Percentiles rank a stretch among this genome's conserved stretches.
phyloP scores from a whole-genome alignment of 2,888 invertebrate genomes.

The Drosophila seclusa region DNA sequence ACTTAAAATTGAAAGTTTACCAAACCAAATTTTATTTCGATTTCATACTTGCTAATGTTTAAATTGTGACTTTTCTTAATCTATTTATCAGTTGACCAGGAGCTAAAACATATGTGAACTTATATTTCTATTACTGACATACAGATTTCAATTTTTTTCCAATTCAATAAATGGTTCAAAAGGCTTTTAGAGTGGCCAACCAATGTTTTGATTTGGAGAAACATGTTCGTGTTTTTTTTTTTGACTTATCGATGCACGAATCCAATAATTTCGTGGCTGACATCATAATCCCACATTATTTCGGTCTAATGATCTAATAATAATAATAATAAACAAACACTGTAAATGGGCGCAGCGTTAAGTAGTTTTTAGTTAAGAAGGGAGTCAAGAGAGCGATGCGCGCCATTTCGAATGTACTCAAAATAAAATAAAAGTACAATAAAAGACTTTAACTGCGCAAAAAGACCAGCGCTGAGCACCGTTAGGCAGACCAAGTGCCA shows the following conservation, averaged over 20 bases:
- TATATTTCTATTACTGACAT: accelerated
- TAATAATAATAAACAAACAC: constrained; percentile 35
- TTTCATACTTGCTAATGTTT: neutral
- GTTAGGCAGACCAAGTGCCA: constrained; percentile 51
- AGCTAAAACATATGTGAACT: neutral
- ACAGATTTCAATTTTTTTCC: neutral
- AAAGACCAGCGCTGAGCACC: constrained; percentile 51
- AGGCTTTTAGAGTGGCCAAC: neutral
- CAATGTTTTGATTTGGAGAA: neutral
- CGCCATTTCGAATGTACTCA: constrained; percentile 42
- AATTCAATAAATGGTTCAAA: neutral
- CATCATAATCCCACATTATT: constrained; percentile 20
- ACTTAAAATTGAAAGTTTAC: neutral
- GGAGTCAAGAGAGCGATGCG: constrained; percentile 45
- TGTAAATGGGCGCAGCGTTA: constrained; percentile 33
- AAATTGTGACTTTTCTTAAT: too few species aligned
- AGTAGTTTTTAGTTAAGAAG: constrained; percentile 3
- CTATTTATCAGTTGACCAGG: neutral
- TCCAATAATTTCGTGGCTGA: constrained; percentile 5
- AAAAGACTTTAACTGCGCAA: constrained; percentile 56
- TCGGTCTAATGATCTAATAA: constrained; percentile 18
- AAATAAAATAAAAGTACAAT: constrained; percentile 27
- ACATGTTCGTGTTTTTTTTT: neutral
- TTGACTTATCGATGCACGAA: constrained; percentile 5
- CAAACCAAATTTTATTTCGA: neutral